Base-by-base conservation (phyloP, 2,888 invertebrate species). In the Mamestra brassicae region DNA sequence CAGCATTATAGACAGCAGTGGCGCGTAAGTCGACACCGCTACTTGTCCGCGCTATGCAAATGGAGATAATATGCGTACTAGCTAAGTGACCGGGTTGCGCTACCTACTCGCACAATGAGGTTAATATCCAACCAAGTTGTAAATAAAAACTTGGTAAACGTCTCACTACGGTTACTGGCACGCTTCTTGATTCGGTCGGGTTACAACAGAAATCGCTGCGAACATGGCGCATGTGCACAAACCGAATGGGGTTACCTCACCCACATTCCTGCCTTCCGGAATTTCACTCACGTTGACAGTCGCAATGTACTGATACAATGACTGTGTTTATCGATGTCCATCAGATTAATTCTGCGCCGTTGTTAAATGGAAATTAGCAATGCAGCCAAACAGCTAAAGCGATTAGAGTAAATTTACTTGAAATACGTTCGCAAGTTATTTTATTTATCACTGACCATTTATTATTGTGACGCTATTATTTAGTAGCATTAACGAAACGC, bases 241-340 rank as follows among this genome's bases (percentile, higher is more conserved):
- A 91, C 90, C 93, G 90, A 95, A 94, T 94, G 92, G 93, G 95
- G 94, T 93, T 94, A 94, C 94, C 94, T 95, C 94, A 94, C 94
- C 95, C 93, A 95, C 95, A 95, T 95, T 95, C 94, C 93, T 91
- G 91, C 91, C 93, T 95, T 95, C 95, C 94, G 94, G 94, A 95
- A 96, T 95, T 95, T 95, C 94, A 93, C 94, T 95, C 91, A 92
- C 90, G 91, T 92, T 94, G 93, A 93, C 93, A 94, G 88, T 92
- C 85, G 88, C 91, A 92, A 90, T 91, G 89, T 88, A 89, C 86
- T 92, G 89, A 91, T 91, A 91, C 90, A 90, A 89, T 92, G 90
- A 92, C 91, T 90, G 84, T 89, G 88, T 89, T 90, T 91, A 89
- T 89, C 87, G 89, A 91, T 88, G 81, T 83, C 80, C 80, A 89